Base-by-base conservation (phyloP, 2,797 vertebrate species). In the Sciurus vulgaris region DNA sequence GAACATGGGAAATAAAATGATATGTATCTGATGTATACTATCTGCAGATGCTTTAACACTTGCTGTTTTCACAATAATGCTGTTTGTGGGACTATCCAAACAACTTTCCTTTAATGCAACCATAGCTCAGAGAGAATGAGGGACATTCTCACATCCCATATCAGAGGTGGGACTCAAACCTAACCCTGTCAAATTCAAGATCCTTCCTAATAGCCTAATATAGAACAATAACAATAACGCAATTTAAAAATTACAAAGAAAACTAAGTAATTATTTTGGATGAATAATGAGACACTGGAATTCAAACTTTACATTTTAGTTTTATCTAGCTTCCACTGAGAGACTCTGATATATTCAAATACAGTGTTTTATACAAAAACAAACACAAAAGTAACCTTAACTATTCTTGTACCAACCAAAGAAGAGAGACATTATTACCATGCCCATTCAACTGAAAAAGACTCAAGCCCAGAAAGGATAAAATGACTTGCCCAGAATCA, bases 301-400 rank as follows among this genome's bases (percentile, higher is more conserved):
- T 85, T 92, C 61, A 86, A 35, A 85, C 49, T 54, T 35, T 91
- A 79, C 38, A 67, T 91, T 86, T 90, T 81, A 24, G 18, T 70
- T 89, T 92, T 24, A 65, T 49, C 30, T 61, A 59, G 17, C 28
- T 93, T 86, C 18, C 47, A 73, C 2, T 51, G 15, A 85, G 41
- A 93, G 3, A 92, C 81, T 81, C 12, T 49, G 11, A 51, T 54
- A 89, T 24, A 81, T 47, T 86, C 7, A 2, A 86, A 81, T 44
- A 38, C 3, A 69, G 11, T 4, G 74, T 10, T 22, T 76, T 86
- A 65, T 65, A 67, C 1, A 63, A 54, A 38, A 88, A 41, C 7
- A 81, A 81, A 20, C 0, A 30, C 13, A 61, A 35, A 81, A 33
- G 0, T 77, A 87, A 56, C 3, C 2, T 96, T 67, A 78, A 85